A percentile compares a stretch with the other conserved stretches of the same genome.
phyloP scores from a whole-genome alignment of 2,113 vertebrate species.

The Neolamprologus brichardi region DNA sequence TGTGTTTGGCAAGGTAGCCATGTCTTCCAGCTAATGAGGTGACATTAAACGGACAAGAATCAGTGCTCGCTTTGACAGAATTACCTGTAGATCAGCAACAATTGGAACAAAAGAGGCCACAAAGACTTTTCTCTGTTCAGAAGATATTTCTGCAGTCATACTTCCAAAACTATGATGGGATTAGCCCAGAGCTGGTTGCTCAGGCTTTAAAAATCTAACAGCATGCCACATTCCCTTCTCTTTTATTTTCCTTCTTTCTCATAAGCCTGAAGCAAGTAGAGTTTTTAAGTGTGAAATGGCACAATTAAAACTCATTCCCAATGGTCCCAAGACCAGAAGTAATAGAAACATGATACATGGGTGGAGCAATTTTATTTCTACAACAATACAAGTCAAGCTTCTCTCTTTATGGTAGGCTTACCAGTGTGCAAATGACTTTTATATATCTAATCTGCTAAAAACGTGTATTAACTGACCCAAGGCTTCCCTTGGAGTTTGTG shows the following conservation, averaged over 20 bases:
- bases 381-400: not conserved
- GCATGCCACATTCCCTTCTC: not conserved
- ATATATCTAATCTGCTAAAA: not conserved
- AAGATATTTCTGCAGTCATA: not conserved
- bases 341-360: not conserved
- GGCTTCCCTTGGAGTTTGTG: not conserved
- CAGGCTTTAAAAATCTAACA: not conserved
- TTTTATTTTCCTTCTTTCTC: not conserved
- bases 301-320: not conserved
- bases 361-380: not conserved
- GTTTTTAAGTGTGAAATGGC: not conserved
- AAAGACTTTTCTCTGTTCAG: not conserved
- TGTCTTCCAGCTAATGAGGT: not conserved
- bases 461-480: not conserved
- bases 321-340: not conserved
- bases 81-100: not conserved
- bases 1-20: not conserved
- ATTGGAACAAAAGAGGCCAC: not conserved
- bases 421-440: not conserved
- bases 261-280: not conserved
- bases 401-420: not conserved
- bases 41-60: not conserved
- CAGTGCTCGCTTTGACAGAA: not conserved
- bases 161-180: not conserved
- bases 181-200: not conserved